A percentile compares a stretch with the other conserved stretches of the same genome.
Conservation (phyloP, 2,113 vertebrate genomes). For the Polypterus senegalus region DNA sequence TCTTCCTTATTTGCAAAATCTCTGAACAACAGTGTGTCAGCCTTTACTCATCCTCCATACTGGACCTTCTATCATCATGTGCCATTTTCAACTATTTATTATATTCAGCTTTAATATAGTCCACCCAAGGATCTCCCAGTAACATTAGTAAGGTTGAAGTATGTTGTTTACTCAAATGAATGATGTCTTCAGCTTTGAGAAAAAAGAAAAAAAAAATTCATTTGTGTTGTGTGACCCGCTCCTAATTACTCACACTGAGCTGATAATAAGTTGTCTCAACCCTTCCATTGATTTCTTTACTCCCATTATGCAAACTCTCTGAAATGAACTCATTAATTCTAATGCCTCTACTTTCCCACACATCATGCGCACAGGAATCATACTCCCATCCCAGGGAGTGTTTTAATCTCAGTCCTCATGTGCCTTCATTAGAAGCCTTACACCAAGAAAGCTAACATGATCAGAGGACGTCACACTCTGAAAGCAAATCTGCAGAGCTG, state of each 20-base stretch:
- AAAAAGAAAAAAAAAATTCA: neutral
- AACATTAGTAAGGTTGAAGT: too few relatives aligned
- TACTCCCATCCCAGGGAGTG: too few relatives aligned
- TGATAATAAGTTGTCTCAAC: neutral
- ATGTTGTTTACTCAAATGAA: neutral
- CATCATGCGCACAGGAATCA: too few relatives aligned
- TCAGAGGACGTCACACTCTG: too few relatives aligned
- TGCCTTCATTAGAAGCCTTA: too few relatives aligned
- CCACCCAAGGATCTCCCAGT: neutral
- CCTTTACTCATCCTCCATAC: too few relatives aligned
- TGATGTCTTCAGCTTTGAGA: neutral
- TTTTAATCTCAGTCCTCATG: too few relatives aligned
- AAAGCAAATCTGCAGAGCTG: too few relatives aligned
- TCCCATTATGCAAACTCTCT: neutral
- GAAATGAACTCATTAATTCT: neutral
- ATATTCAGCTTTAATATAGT: neutral
- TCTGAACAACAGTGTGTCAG: too few relatives aligned
- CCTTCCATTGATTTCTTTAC: neutral
- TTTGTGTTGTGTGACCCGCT: neutral
- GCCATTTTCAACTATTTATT: neutral
- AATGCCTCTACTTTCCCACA: neutral
- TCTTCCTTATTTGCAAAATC: too few relatives aligned
- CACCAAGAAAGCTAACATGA: too few relatives aligned
- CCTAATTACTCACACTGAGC: neutral
- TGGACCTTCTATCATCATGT: too few relatives aligned